Base-by-base conservation (phyloP, 2,797 vertebrate species). In the Acropternis orthonyx region DNA sequence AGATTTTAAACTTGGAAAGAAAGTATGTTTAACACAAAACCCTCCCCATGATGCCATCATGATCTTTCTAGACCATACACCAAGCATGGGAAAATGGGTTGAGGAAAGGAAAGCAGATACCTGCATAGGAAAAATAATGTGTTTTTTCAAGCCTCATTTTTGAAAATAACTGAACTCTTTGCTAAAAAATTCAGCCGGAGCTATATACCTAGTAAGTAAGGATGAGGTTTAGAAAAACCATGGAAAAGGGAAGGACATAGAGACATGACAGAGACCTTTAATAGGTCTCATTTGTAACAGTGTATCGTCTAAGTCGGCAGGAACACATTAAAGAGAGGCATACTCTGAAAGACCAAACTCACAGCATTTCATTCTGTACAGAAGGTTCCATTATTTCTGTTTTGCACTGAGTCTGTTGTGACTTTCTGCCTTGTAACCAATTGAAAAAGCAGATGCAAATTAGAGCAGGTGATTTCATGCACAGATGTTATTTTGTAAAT, bases 371-470 rank as follows among this genome's bases (percentile, higher is more conserved):
- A 88, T 34, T 73, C 48, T 32, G 32, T 7, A 74, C 74, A 90
- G 71, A 93, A 73, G 51, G 55, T 55, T 63, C 55, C 55, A 71
- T 90, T 61, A 95, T 61, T 93, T 69, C 76, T 77, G 26, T 49
- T 87, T 68, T 68, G 32, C 20, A 58, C 28, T 7, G 27, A 58
- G 37, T 16, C 52, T 56, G 11, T 15, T 71, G 34, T 43, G 82
- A 85, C 65, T 93, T 67, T 21, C 61, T 73, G 81, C 51, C 52
- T 67, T 52, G n/a, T 43, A 86, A 68, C 22, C 13, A 85, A 34
- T 13, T 86, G 54, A 77, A 94, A 71, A 28, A 95, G 79, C 68
- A 95, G 37, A 73, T 71, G 61, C 80, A 94, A 94, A 92, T 74
- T 32, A 90, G 56, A 87, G 81, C 91, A 96, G 92, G 88, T 87